Conservation (phyloP, 2,797 vertebrate genomes). For the Protosalanx chinensis region DNA sequence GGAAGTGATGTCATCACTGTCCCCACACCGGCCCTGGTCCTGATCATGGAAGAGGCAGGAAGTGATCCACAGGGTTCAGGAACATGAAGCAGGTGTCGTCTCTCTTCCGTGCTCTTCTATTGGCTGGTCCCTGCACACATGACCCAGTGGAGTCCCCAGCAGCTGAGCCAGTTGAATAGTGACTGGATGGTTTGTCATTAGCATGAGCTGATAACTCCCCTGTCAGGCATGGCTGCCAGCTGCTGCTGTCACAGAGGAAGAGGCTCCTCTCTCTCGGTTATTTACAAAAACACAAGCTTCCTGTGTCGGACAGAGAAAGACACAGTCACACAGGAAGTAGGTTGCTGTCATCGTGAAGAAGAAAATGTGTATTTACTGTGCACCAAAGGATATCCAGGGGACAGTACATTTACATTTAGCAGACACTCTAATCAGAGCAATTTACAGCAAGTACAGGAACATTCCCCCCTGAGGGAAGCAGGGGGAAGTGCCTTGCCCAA, state of each 20-base stretch:
- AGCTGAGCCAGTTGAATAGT: neutral
- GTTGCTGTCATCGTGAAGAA: neutral
- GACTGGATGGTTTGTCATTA: conserved; percentile 3
- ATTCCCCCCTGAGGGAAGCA: no score
- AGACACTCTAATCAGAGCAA: no score
- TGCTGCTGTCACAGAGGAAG: neutral
- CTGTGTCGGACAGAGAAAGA: neutral
- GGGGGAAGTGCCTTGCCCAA: no score
- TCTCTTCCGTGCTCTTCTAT: neutral
- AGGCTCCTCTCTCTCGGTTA: neutral
- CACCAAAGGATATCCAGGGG: neutral
- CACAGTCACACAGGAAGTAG: no score
- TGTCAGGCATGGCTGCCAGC: neutral
- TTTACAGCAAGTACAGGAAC: no score
- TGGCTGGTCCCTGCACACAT: neutral
- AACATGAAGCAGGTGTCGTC: neutral
- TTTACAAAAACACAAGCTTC: neutral
- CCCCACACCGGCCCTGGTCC: no score
- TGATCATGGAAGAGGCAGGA: no score
- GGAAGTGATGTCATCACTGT: no score
- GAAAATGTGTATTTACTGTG: neutral
- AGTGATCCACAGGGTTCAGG: no score
- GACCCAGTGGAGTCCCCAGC: neutral
- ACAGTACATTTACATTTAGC: no score
- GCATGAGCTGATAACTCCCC: neutral